A percentile compares a stretch with the other conserved stretches of the same genome.
These are phyloP conservation scores for Rallus crepitans DNA, from an alignment of 2,797 vertebrate genomes.

Conservation along the genomic window DNA sequence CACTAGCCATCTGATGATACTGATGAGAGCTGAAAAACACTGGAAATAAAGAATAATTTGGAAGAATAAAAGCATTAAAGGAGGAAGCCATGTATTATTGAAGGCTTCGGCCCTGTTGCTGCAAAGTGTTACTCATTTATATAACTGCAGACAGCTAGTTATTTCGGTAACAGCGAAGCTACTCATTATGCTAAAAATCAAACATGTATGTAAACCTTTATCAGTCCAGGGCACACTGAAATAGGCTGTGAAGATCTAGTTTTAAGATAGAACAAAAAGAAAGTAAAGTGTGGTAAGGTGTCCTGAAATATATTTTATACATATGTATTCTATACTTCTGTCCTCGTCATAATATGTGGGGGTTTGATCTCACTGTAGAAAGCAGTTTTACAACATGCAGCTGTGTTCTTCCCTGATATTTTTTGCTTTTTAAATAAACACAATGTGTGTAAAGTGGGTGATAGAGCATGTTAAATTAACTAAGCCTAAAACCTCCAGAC, in stretches of 20 bases:
- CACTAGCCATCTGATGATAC: not conserved
- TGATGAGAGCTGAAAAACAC: not conserved
- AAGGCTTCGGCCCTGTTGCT: not conserved
- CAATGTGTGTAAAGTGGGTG: not conserved
- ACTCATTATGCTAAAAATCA: not conserved
- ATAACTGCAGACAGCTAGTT: not conserved
- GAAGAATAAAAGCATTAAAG: not conserved
- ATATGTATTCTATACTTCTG: not conserved
- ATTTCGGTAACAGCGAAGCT: not conserved
- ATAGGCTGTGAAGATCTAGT: not conserved
- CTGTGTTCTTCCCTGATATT: not conserved
- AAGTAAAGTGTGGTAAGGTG: not conserved
- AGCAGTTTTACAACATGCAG: not conserved
- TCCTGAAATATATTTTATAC: not conserved
- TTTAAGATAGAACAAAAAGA: not conserved
- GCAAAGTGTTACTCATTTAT: not conserved
- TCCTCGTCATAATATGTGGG: rapidly evolving
- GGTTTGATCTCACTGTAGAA: not conserved
- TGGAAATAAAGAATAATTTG: conserved; percentile 15
- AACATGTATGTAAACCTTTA: not conserved
- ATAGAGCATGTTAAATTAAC: not conserved
- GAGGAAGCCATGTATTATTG: not conserved
- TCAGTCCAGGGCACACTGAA: not conserved
- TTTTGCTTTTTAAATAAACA: not conserved
- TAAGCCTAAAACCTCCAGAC: not conserved